phyloP scores from a whole-genome alignment of 1,140 invertebrate species.

The Papilio helenus region DNA sequence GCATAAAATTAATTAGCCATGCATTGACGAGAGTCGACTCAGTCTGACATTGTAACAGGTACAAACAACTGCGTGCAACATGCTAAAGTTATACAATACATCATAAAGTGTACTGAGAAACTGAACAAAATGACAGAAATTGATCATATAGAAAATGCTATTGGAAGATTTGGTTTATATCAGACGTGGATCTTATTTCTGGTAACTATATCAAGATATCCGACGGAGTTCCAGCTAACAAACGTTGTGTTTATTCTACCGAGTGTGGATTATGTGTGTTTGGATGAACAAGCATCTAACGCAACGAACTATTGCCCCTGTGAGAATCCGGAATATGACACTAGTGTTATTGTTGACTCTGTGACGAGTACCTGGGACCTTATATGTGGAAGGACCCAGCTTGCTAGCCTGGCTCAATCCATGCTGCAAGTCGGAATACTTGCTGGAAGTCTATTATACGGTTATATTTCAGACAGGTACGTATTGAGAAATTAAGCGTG shows the following conservation, averaged over 20 bases:
- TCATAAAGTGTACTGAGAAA: not conserved
- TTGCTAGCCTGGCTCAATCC: slow-evolving; percentile 25
- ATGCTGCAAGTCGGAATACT: slow-evolving; percentile 29
- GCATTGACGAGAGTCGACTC: not conserved
- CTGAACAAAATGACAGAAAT: not conserved
- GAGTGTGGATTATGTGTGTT: slow-evolving; percentile 84
- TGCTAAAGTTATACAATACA: slow-evolving; percentile 20
- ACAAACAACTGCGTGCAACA: not conserved
- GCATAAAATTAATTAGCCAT: slow-evolving; percentile 2
- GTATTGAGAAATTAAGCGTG: not conserved
- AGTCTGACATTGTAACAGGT: not conserved
- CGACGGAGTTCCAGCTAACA: slow-evolving; percentile 87
- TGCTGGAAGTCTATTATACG: slow-evolving; percentile 25
- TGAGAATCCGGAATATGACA: slow-evolving; percentile 75
- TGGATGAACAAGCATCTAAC: slow-evolving; percentile 63
- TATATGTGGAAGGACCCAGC: slow-evolving; percentile 19
- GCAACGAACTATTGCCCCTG: slow-evolving; percentile 75
- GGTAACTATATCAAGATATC: slow-evolving; percentile 85
- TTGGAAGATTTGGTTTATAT: slow-evolving; percentile 67
- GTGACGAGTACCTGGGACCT: slow-evolving; percentile 79
- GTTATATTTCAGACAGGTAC: slow-evolving; percentile 36
- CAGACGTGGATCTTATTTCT: slow-evolving; percentile 84
- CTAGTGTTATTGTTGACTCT: slow-evolving; percentile 71
- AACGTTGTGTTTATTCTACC: slow-evolving; percentile 87
- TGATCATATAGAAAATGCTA: slow-evolving; percentile 53